Conservation (phyloP, 2,113 vertebrate species). For the Periophthalmus modestus region DNA sequence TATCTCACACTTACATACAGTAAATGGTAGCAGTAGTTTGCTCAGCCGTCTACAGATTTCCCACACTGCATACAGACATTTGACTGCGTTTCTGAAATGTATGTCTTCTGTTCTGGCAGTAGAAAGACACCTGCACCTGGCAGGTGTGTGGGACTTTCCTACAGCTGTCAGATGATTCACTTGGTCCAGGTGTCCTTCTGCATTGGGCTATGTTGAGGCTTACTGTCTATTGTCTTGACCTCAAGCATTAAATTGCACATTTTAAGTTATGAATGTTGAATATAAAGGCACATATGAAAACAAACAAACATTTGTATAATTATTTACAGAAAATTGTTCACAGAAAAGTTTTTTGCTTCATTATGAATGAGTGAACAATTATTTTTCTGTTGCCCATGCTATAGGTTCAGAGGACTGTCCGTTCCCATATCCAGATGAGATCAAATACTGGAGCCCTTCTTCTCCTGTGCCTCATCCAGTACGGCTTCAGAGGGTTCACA, state of each 20-base stretch:
- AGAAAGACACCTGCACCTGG: not conserved
- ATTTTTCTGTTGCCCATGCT: slow-evolving; percentile 1
- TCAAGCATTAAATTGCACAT: not conserved
- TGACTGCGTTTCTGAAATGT: not conserved
- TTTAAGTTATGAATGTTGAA: not conserved
- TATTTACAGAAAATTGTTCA: not conserved
- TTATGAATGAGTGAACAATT: not conserved
- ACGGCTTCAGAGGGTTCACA: slow-evolving; percentile 77
- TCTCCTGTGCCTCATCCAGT: slow-evolving; percentile 78
- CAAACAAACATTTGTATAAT: not conserved
- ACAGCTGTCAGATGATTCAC: slow-evolving; percentile 47
- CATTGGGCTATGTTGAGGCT: not conserved
- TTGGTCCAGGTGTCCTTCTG: slow-evolving; percentile 43
- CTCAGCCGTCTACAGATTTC: not conserved
- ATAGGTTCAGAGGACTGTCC: slow-evolving; percentile 84
- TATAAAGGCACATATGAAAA: not conserved
- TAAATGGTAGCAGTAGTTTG: not conserved
- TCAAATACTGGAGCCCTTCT: slow-evolving; percentile 85
- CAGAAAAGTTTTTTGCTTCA: not conserved
- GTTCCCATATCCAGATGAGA: slow-evolving; percentile 82
- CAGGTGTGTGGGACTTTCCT: slow-evolving; percentile 58
- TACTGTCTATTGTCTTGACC: not conserved
- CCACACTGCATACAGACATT: slow-evolving; percentile 1
- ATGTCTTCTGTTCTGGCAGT: not conserved
- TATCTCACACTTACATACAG: slow-evolving; percentile 7